These are phyloP conservation scores for Cataglyphis livida DNA, from an alignment of 2,888 invertebrate genomes.

Conservation along the genomic window DNA sequence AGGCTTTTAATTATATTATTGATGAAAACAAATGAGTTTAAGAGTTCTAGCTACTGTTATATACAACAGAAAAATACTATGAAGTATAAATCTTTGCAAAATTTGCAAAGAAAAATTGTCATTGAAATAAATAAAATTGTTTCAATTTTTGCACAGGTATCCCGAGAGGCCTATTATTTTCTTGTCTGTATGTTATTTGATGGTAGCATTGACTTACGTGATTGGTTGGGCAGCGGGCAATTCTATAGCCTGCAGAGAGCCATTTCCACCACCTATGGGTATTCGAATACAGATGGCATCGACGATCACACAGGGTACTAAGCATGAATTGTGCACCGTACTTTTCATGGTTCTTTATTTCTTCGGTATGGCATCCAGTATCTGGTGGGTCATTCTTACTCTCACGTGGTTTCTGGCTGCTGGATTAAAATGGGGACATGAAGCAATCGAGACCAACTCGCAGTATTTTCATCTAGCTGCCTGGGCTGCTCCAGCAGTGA, in stretches of 20 bases:
- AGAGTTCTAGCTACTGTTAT: background rate
- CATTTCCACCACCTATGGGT: slow-evolving; percentile 91
- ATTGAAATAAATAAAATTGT: background rate
- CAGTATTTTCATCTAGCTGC: slow-evolving; percentile 98
- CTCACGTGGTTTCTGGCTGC: slow-evolving; percentile 99
- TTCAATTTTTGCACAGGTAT: slow-evolving; percentile 88
- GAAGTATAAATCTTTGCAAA: background rate
- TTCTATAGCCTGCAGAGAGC: slow-evolving; percentile 93
- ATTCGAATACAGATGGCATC: slow-evolving; percentile 92
- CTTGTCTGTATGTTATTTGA: slow-evolving; percentile 97
- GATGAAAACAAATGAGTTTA: background rate
- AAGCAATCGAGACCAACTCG: slow-evolving; percentile 98
- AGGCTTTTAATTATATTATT: background rate
- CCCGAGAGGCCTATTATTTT: slow-evolving; percentile 99
- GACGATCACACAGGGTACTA: slow-evolving; percentile 95
- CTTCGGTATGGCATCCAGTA: slow-evolving; percentile 98
- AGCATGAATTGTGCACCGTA: slow-evolving; percentile 94
- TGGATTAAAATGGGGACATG: slow-evolving; percentile 98
- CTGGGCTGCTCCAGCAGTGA: slow-evolving; percentile 98
- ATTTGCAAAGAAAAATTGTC: background rate
- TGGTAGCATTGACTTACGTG: slow-evolving; percentile 97
- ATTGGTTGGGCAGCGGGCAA: slow-evolving; percentile 94
- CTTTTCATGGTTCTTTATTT: slow-evolving; percentile 98
- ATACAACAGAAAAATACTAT: background rate
- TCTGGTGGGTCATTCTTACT: slow-evolving; percentile 99